phyloP scores from a whole-genome alignment of 2,113 vertebrate species.

The Daboia siamensis region DNA sequence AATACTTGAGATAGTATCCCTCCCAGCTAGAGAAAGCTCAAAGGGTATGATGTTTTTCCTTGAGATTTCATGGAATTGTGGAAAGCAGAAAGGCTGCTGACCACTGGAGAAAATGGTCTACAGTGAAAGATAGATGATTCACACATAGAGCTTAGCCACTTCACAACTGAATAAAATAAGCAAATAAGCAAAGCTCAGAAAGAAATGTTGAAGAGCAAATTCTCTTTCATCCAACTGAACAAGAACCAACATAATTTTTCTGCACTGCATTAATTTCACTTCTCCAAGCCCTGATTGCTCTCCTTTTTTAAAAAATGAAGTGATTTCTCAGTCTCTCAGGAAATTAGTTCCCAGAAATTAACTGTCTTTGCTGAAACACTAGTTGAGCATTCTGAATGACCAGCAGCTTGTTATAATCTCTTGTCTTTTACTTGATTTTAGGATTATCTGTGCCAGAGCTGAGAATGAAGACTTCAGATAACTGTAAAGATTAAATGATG shows the following conservation, averaged over 20 bases:
- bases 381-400: not conserved
- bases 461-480: not conserved
- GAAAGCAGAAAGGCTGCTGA: not conserved
- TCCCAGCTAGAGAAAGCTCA: not conserved
- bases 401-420: not conserved
- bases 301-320: not conserved
- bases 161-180: not conserved
- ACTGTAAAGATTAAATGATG: not conserved
- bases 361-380: not conserved
- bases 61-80: not conserved
- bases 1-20: not conserved
- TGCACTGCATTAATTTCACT: not conserved
- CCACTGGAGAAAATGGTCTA: not conserved
- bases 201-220: not conserved
- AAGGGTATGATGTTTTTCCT: not conserved
- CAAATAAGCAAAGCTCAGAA: not conserved
- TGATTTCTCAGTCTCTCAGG: not conserved
- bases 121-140: not conserved
- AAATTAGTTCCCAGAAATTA: not conserved
- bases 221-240: not conserved
- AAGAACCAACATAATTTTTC: not conserved
- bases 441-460: not conserved
- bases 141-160: not conserved
- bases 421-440: not conserved
- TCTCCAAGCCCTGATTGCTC: not conserved